Percentiles rank a stretch among this genome's conserved stretches.
phyloP scores from a whole-genome alignment of 1,140 invertebrate genomes.

The Drosophila willistoni region DNA sequence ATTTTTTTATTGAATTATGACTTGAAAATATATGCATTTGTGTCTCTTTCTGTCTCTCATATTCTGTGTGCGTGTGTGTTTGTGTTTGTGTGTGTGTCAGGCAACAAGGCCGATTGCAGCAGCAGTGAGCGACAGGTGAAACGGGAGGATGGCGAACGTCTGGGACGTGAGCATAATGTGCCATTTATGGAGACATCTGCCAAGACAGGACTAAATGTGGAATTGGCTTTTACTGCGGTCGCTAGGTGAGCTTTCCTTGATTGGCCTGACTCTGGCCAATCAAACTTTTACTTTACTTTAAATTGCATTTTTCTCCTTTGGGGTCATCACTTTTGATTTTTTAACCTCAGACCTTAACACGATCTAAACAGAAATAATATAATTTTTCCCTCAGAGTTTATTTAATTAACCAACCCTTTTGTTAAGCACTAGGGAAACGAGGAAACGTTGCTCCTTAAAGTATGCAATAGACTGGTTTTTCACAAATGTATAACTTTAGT shows the following conservation, averaged over 20 bases:
- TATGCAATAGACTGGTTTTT: too few species aligned
- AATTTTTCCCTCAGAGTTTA: background rate
- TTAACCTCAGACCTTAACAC: background rate
- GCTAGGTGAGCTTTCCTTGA: constrained; percentile 84
- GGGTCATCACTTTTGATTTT: background rate
- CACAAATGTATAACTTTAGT: too few species aligned
- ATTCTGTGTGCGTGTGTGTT: background rate
- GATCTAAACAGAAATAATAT: too few species aligned
- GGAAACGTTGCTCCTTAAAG: too few species aligned
- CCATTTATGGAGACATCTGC: constrained; percentile 95
- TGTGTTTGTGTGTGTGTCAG: constrained; percentile 83
- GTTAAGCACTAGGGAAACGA: too few species aligned
- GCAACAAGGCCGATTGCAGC: constrained; percentile 92
- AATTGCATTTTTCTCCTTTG: constrained; percentile 19
- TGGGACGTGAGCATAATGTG: constrained; percentile 92
- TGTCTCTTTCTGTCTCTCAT: background rate
- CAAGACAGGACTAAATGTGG: constrained; percentile 93
- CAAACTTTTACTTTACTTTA: background rate
- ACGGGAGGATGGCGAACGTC: constrained; percentile 91
- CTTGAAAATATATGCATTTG: constrained; percentile 26
- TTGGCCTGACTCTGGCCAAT: too few species aligned
- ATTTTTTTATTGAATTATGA: constrained; percentile 56
- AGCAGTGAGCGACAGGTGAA: constrained; percentile 89
- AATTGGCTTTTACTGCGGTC: constrained; percentile 91
- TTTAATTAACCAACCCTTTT: background rate